Evolutionary conservation across 2,888 invertebrate genomes (phyloP).

Genomic region (Philaethria dido): DNA sequence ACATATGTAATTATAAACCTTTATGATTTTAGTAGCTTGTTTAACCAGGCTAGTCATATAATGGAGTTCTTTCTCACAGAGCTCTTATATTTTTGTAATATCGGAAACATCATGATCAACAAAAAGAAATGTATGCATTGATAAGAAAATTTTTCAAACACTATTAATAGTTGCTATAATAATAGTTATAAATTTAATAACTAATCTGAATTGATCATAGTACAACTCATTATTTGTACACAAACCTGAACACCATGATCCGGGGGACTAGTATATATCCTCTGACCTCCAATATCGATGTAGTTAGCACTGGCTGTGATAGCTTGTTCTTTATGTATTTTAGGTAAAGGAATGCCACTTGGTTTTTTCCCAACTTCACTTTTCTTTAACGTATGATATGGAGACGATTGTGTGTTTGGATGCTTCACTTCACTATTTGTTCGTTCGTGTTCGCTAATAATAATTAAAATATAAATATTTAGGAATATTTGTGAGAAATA

Average conservation of each 20-base stretch:
- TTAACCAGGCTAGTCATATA: no score
- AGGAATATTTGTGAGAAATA: no score
- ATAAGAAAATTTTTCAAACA: no score
- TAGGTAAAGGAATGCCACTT: conserved; percentile 77
- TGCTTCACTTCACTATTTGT: conserved; percentile 78
- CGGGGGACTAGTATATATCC: conserved; percentile 79
- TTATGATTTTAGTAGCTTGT: no score
- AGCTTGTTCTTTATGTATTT: conserved; percentile 72
- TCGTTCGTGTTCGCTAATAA: conserved; percentile 74
- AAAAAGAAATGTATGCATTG: no score
- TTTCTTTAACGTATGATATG: conserved; percentile 78
- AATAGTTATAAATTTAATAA: background rate
- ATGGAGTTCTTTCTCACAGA: no score
- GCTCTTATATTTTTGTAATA: no score
- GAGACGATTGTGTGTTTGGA: conserved; percentile 71
- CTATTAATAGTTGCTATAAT: background rate
- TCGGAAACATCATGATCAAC: no score
- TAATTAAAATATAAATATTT: background rate
- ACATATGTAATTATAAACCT: no score
- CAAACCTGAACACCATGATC: conserved; percentile 80
- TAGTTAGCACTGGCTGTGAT: conserved; percentile 73
- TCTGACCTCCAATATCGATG: conserved; percentile 78
- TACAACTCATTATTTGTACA: background rate
- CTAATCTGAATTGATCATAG: no score
- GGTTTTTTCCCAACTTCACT: conserved; percentile 70